These are phyloP conservation scores for Lagorchestes hirsutus DNA, from an alignment of 2,797 vertebrate species.

Conservation along the genomic window DNA sequence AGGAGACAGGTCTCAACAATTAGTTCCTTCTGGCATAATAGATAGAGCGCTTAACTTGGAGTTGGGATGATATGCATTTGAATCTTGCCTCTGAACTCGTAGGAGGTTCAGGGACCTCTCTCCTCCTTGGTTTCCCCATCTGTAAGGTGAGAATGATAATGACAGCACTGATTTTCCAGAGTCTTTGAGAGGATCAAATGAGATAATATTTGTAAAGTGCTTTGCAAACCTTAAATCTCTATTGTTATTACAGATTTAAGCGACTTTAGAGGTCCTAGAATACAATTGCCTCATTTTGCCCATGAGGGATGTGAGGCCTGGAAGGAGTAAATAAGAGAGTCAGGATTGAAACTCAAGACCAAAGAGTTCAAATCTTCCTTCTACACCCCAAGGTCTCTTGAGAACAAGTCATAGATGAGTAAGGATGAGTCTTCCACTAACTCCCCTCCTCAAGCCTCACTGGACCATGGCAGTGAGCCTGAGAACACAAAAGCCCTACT, in stretches of 20 bases:
- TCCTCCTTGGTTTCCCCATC: neutral
- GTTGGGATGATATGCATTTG: neutral
- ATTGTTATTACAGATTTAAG: neutral
- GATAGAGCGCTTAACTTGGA: neutral
- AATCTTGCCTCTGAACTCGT: neutral
- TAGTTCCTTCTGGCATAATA: neutral
- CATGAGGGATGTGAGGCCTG: neutral
- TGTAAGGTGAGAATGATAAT: neutral
- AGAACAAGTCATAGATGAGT: neutral
- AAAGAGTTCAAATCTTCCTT: neutral
- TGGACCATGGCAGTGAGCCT: neutral
- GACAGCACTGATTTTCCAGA: neutral
- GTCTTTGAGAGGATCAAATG: neutral
- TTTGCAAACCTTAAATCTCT: neutral
- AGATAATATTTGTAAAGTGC: neutral
- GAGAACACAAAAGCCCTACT: neutral
- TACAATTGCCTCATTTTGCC: neutral
- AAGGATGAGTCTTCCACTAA: neutral
- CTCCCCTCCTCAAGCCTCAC: neutral
- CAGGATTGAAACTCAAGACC: neutral
- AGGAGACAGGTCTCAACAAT: neutral
- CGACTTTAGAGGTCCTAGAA: neutral
- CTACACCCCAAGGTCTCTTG: neutral
- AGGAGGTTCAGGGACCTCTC: neutral
- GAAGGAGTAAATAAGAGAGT: neutral